A percentile compares a stretch with the other conserved stretches of the same genome.
Conservation (phyloP, 2,888 invertebrate genomes). For the Neuroscelio doddi region DNA sequence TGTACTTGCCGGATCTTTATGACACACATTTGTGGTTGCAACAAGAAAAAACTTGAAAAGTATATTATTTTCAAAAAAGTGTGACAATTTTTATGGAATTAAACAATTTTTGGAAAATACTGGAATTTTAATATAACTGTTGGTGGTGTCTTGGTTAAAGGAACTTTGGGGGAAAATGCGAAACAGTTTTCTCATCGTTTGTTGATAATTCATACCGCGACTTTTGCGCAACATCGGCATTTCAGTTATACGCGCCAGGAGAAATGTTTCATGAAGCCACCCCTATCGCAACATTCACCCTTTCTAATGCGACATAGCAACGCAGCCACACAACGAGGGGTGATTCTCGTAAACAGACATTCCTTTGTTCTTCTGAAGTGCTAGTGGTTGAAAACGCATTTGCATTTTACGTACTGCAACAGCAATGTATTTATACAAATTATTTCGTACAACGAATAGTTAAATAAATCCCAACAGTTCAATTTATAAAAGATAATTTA, state of each 20-base stretch:
- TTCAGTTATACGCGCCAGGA: constrained; percentile 22
- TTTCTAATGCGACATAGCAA: constrained; percentile 24
- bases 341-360: constrained; percentile 36
- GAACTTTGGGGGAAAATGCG: no score
- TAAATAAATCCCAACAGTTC: no score
- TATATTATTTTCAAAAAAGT: no score
- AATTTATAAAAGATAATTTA: no score
- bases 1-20: constrained; percentile 21
- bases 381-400: constrained; percentile 9
- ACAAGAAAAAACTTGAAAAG: not conserved
- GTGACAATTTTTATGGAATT: no score
- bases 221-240: constrained; percentile 17
- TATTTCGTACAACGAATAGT: no score
- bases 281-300: constrained; percentile 38
- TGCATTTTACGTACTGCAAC: constrained; percentile 17
- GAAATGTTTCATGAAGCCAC: constrained; percentile 26
- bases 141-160: no score
- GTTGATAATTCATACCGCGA: constrained; percentile 1
- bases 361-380: constrained; percentile 31
- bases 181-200: no score
- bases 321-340: constrained; percentile 26
- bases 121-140: no score
- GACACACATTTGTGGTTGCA: not conserved
- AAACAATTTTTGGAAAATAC: no score
- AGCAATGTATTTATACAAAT: no score